Evolutionary conservation across 2,888 invertebrate genomes (phyloP), one percentile per base, ranked within the genome.

Genomic region (Hedya salicella): DNA sequence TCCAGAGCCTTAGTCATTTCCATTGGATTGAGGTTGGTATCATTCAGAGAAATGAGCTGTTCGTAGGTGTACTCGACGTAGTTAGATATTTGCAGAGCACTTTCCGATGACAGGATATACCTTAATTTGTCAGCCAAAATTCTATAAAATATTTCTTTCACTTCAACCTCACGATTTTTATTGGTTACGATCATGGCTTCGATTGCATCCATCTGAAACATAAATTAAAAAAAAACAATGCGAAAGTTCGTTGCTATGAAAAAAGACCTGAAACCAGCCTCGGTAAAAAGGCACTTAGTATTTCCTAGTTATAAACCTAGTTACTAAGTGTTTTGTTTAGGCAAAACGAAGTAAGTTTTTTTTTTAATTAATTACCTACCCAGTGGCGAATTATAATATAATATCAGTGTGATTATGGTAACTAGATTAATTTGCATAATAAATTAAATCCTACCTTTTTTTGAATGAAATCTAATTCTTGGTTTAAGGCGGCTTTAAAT

Each of bases 31-130:
- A 94, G 81, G 72, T 94, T 93, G 0, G 93, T 93, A 69, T 95
- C 94, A 75, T 95, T 95, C 0, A 93, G 88, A 0, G 93, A 93
- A 39, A 95, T 89, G 19, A 95, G 85, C 39, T 92, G 88, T 79
- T 95, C 95, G 77, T 94, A 95, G 0, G 95, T 90, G 75, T 95
- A 95, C 80, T 95, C 94, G 2, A 95, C 93, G 73, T 94, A 94
- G 36, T 94, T 94, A 67, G 93, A 92, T 67, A 95, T 83, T 77
- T 94, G 92, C 50, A 95, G 82, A 5, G 93, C 91, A n/a, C 91
- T 89, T 62, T 94, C 93, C 3, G 94, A 94, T 53, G 94, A 93
- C 1, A 95, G 82, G 32, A 95, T 82, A 21, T 92, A 83, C 44
- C 89, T 91, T 68, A 95, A 93, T 71, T 89, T 88, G 8, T 84